phyloP scores from a whole-genome alignment of 1,140 invertebrate genomes.

The Anoplolepis gracilipes region DNA sequence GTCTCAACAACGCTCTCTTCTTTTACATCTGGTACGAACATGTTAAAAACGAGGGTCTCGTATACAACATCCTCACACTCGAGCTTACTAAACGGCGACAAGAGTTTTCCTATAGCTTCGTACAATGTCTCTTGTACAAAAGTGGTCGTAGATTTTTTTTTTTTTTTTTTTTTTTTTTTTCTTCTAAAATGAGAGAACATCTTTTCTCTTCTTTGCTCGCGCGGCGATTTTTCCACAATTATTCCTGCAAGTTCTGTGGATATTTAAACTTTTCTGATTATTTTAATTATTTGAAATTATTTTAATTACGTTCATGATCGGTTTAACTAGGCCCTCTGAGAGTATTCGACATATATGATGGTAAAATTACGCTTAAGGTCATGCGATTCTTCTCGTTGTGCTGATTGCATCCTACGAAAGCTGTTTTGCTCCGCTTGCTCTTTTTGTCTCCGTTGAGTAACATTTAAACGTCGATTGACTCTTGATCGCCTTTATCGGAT shows the following conservation, averaged over 20 bases:
- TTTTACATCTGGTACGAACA: slow-evolving; percentile 51
- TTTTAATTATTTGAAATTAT: background rate
- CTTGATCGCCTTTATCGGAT: slow-evolving; percentile 42
- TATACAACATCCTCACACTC: background rate
- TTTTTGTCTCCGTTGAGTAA: slow-evolving; percentile 49
- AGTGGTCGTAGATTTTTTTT: background rate
- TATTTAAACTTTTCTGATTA: background rate
- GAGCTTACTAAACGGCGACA: slow-evolving; percentile 28
- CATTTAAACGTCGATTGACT: slow-evolving; percentile 19
- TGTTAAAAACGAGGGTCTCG: slow-evolving; percentile 38
- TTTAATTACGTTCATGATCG: background rate
- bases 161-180: too few relatives aligned
- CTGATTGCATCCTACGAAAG: slow-evolving; percentile 38
- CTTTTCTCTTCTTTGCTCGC: background rate
- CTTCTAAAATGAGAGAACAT: background rate
- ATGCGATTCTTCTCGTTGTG: slow-evolving; percentile 1
- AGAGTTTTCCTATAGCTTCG: slow-evolving; percentile 4
- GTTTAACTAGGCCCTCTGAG: background rate
- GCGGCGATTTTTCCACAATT: background rate
- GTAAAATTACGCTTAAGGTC: background rate
- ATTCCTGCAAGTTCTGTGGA: background rate
- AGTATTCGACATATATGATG: background rate
- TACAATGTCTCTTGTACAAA: background rate
- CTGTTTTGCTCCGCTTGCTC: background rate
- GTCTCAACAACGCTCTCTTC: slow-evolving; percentile 18